These are phyloP conservation scores for Petaurus breviceps DNA, from an alignment of 2,113 vertebrate species.

Conservation along the genomic window DNA sequence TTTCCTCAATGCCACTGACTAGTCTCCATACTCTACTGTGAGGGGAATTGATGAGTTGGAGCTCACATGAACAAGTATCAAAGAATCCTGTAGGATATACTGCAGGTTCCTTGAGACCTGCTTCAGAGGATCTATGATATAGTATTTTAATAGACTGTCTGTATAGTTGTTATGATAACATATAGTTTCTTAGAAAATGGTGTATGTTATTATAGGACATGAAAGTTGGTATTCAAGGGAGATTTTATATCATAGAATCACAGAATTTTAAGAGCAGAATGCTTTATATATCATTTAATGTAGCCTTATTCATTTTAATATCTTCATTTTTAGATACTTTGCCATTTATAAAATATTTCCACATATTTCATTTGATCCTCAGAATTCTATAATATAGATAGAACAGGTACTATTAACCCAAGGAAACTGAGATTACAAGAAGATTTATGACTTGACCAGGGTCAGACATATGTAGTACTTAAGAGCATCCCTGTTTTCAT, in stretches of 20 bases:
- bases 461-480: not conserved
- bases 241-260: not conserved
- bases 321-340: not conserved
- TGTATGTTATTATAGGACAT: not conserved
- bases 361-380: not conserved
- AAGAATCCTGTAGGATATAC: not conserved
- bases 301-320: not conserved
- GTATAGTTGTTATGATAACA: not conserved
- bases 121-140: not conserved
- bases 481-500: not conserved
- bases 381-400: not conserved
- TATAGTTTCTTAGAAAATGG: not conserved
- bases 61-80: not conserved
- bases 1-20: slow-evolving; percentile 6
- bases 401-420: too few relatives aligned
- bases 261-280: not conserved
- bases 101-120: not conserved
- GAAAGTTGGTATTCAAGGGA: not conserved
- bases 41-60: not conserved
- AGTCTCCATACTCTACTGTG: not conserved
- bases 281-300: not conserved
- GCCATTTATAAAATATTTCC: not conserved
- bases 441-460: not conserved
- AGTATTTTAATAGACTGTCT: not conserved
- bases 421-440: not conserved